Conservation (phyloP, 1,140 invertebrate genomes). For the Drosophila baimaii region DNA sequence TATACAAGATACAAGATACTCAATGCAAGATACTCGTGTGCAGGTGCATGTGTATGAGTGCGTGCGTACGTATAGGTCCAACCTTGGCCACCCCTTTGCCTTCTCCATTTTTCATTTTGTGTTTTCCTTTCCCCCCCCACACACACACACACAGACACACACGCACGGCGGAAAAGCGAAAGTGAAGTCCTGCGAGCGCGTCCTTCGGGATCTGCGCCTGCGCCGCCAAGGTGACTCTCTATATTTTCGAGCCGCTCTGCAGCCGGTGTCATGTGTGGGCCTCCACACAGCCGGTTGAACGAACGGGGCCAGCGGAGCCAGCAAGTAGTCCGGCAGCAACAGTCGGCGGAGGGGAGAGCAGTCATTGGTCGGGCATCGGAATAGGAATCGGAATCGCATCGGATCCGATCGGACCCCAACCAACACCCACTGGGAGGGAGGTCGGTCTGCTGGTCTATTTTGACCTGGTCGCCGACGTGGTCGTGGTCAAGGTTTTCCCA, state of each 20-base stretch:
- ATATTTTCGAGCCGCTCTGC: constrained; percentile 17
- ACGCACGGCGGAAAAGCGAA: constrained; percentile 58
- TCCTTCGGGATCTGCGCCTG: constrained; percentile 35
- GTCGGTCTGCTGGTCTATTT: constrained; percentile 11
- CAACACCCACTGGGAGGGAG: neutral
- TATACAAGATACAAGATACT: constrained; percentile 51
- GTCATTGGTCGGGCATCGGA: constrained; percentile 45
- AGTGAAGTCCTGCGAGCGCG: constrained; percentile 51
- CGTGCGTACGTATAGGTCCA: constrained; percentile 24
- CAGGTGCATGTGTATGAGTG: constrained; percentile 30
- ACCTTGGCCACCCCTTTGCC: constrained; percentile 57
- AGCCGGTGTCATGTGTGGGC: constrained; percentile 36
- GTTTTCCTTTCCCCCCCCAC: constrained; percentile 12
- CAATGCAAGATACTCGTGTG: constrained; percentile 20
- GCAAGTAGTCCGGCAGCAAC: constrained; percentile 47
- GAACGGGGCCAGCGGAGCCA: constrained; percentile 65
- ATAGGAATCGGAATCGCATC: constrained; percentile 28
- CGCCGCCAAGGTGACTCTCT: constrained; percentile 33
- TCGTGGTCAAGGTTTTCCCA: constrained; percentile 83
- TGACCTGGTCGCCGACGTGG: constrained; percentile 44
- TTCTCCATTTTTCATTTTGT: neutral
- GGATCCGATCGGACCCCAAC: constrained; percentile 26
- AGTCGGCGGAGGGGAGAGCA: constrained; percentile 57
- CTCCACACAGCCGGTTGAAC: constrained; percentile 65
- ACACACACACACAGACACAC: constrained; percentile 37